Percentiles rank a stretch among this genome's conserved stretches.
Conservation (phyloP, 2,888 invertebrate genomes). For the Psylliodes chrysocephalus region DNA sequence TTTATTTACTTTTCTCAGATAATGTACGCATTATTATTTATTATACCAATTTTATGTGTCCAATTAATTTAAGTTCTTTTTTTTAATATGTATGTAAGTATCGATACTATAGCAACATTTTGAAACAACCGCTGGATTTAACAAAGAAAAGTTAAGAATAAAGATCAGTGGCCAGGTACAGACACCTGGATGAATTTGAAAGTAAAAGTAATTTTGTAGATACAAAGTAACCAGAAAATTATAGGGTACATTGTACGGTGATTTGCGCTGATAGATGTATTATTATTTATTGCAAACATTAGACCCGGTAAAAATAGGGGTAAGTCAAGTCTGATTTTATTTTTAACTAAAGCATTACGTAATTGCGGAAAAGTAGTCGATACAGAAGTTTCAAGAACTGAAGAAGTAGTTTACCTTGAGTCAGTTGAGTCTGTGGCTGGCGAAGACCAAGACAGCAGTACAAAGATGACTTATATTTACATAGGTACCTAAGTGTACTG, state of each 20-base stretch:
- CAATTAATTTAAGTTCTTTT: too few relatives aligned
- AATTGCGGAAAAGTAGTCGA: slow-evolving; percentile 32
- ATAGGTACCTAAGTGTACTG: slow-evolving; percentile 41
- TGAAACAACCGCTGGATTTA: background rate
- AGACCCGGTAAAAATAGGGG: background rate
- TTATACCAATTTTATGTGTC: too few relatives aligned
- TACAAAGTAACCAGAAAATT: slow-evolving; percentile 17
- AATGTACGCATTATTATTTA: too few relatives aligned
- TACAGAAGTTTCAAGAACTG: slow-evolving; percentile 38
- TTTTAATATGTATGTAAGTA: too few relatives aligned
- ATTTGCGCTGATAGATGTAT: slow-evolving; percentile 2
- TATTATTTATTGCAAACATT: background rate
- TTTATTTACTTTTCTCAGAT: background rate
- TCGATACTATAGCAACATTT: background rate
- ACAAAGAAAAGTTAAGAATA: slow-evolving; percentile 52
- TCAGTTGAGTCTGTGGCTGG: slow-evolving; percentile 63
- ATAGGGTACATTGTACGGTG: slow-evolving; percentile 6
- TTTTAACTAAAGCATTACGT: slow-evolving; percentile 23
- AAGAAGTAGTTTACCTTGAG: slow-evolving; percentile 63
- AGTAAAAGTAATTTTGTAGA: slow-evolving; percentile 59
- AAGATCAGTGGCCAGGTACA: slow-evolving; percentile 1
- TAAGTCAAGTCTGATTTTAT: background rate
- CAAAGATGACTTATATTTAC: slow-evolving; percentile 48
- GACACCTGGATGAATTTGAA: slow-evolving; percentile 53
- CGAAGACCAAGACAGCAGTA: slow-evolving; percentile 53